Base-by-base conservation (phyloP, 1,140 invertebrate species). In the Globodera rostochiensis region DNA sequence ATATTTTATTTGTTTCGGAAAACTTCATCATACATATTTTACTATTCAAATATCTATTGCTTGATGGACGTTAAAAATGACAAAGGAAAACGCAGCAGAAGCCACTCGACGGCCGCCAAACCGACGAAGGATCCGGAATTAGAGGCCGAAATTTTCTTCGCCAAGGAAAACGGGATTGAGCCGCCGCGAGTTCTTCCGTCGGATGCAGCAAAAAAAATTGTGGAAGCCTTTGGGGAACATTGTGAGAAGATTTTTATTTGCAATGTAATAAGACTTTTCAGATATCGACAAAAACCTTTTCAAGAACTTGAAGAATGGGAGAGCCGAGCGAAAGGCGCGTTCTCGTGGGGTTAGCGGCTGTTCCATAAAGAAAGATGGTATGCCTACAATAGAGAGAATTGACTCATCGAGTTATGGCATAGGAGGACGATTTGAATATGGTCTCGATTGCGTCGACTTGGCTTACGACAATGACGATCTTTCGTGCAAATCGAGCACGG, bases 301-400 rank as follows among this genome's bases (percentile, higher is more conserved):
- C 19, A 82, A 83, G 49, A 84, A 84, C n/a, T 25, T 74, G 45
- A 79, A 77, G 60, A 85, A 84, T 77, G 83, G 70, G 15, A 86
- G 84, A 49, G 85, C 85, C 69, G 86, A 87, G 9, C 66, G 86
- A 6, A 87, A 87, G 76, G 85, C 85, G n/a, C 77, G 85, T 46
- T 80, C 71, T 36, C 86, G 85, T 13, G 85, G 86, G 15, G 86
- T 86, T 15, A 86, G 83, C 69, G 85, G 85, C 2, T 82, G 79
- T 81, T 87, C 77, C n/a, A 73, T 69, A 45, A 81, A 79, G 47
- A 86, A 86, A 50, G 86, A 86, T 60, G 85, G 85, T 84, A 46
- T 25, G 67, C 19, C 5, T 46, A n/a, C 36, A 36, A 36, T 36
- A 53, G 8, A 15, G n/a, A 74, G 45, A 74, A 21, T 13, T n/a